Percentiles rank a stretch among this genome's conserved stretches.
Conservation (phyloP, 2,797 vertebrate species). For the Pseudochromis fuscus region DNA sequence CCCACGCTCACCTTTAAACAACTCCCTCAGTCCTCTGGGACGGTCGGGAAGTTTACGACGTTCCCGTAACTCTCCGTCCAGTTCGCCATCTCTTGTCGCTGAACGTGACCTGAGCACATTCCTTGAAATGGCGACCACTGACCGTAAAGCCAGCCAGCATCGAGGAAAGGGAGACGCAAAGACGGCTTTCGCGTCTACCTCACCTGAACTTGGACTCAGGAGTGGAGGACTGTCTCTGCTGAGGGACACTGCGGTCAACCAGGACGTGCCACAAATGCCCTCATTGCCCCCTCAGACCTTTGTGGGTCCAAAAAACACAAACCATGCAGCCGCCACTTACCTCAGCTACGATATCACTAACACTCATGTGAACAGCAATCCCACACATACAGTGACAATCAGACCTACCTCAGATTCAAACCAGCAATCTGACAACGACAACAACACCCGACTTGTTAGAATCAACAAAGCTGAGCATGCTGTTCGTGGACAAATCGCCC, state of each 20-base stretch:
- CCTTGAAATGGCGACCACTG: conserved; percentile 72
- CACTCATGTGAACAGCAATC: neutral
- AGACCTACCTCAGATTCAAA: conserved; percentile 57
- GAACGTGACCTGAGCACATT: conserved; percentile 86
- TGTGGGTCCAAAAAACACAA: neutral
- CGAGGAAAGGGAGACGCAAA: conserved; percentile 7
- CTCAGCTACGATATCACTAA: conserved; percentile 16
- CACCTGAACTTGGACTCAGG: neutral
- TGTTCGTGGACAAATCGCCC: neutral
- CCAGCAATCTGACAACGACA: conserved; percentile 44
- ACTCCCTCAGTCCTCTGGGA: conserved; percentile 76
- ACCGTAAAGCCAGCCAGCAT: conserved; percentile 49
- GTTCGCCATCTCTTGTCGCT: conserved; percentile 63
- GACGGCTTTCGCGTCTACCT: neutral
- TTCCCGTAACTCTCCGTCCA: conserved; percentile 75
- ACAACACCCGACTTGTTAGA: neutral
- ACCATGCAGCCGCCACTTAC: conserved; percentile 32
- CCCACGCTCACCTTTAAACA: conserved; percentile 24
- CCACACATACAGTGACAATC: neutral
- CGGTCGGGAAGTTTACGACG: conserved; percentile 85
- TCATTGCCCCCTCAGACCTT: conserved; percentile 3
- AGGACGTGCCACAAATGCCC: neutral
- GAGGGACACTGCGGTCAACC: neutral
- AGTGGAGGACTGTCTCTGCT: conserved; percentile 16
- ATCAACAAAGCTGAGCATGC: neutral